Conservation (phyloP, 1,140 invertebrate species). For the Hypsibius dujardini region DNA sequence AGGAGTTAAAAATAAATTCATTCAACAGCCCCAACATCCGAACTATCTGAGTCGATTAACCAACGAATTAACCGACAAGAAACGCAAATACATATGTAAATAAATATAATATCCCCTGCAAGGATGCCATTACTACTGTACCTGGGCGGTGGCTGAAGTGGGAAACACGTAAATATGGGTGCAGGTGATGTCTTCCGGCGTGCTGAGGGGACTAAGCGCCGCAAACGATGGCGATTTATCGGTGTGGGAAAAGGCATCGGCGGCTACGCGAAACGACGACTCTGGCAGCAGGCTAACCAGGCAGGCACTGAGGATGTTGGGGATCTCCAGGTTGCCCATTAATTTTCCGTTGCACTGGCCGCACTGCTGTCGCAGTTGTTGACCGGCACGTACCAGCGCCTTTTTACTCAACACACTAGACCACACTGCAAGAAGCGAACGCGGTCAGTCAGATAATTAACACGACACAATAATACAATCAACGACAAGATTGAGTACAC, state of each 20-base stretch:
- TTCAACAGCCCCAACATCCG: too few relatives aligned
- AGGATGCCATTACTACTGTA: constrained; percentile 27
- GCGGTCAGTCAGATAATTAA: too few relatives aligned
- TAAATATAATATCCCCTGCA: too few relatives aligned
- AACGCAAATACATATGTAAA: too few relatives aligned
- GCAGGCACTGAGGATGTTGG: constrained; percentile 85
- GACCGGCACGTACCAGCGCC: constrained; percentile 65
- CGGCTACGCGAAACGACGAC: constrained; percentile 73
- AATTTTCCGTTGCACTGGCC: constrained; percentile 52
- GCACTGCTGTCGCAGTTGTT: constrained; percentile 72
- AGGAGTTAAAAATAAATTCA: too few relatives aligned
- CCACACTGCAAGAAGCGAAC: constrained; percentile 40
- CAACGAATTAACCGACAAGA: too few relatives aligned
- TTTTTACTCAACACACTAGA: constrained; percentile 75
- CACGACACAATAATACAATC: too few relatives aligned
- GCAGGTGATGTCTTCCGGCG: constrained; percentile 78
- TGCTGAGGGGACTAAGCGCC: constrained; percentile 42
- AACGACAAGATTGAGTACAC: too few relatives aligned
- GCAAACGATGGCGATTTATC: constrained; percentile 50
- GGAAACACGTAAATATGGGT: constrained; percentile 98
- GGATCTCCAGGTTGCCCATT: constrained; percentile 56
- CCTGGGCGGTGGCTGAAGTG: constrained; percentile 84
- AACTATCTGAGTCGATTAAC: too few relatives aligned
- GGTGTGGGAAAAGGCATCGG: constrained; percentile 71
- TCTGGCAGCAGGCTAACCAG: constrained; percentile 90